phyloP scores from a whole-genome alignment of 35 echinoderm and acorn worm genomes.

The Chiridota heheva region DNA sequence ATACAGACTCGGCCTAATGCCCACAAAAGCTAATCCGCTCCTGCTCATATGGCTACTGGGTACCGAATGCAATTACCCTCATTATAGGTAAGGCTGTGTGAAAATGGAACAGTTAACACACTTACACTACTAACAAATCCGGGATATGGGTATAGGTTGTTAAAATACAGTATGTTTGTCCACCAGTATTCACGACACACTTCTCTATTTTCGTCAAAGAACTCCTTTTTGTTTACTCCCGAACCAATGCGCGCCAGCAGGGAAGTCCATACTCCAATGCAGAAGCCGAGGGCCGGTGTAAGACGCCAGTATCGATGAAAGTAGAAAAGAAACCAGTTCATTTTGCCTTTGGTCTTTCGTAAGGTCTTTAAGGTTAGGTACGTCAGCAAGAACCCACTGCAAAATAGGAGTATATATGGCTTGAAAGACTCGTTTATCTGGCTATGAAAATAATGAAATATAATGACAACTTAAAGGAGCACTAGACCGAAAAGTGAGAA shows the following conservation, averaged over 20 bases:
- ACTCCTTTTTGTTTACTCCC: background rate
- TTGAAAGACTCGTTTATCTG: background rate
- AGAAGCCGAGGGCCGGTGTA: slow-evolving; percentile 18
- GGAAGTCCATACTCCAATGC: slow-evolving; percentile 20
- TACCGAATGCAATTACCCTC: too few species aligned
- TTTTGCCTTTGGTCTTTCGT: slow-evolving; percentile 25
- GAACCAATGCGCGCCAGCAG: slow-evolving; percentile 14
- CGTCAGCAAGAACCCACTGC: slow-evolving; percentile 29
- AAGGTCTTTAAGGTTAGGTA: slow-evolving; percentile 31
- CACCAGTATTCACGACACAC: slow-evolving; percentile 17
- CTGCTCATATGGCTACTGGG: too few species aligned
- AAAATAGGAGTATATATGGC: background rate
- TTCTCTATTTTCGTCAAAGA: background rate
- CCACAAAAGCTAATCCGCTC: too few species aligned
- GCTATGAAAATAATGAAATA: too few species aligned
- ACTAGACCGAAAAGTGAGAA: too few species aligned
- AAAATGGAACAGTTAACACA: too few species aligned
- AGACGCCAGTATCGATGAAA: slow-evolving; percentile 56
- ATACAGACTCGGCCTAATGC: too few species aligned
- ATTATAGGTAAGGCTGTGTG: too few species aligned
- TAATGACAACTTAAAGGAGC: too few species aligned
- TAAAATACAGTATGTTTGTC: slow-evolving; percentile 42
- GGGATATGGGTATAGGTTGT: slow-evolving; percentile 40
- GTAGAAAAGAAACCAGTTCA: slow-evolving; percentile 48
- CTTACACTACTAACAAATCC: too few species aligned